These are phyloP conservation scores for Uria aalge DNA, from an alignment of 2,113 vertebrate genomes.

Conservation along the genomic window DNA sequence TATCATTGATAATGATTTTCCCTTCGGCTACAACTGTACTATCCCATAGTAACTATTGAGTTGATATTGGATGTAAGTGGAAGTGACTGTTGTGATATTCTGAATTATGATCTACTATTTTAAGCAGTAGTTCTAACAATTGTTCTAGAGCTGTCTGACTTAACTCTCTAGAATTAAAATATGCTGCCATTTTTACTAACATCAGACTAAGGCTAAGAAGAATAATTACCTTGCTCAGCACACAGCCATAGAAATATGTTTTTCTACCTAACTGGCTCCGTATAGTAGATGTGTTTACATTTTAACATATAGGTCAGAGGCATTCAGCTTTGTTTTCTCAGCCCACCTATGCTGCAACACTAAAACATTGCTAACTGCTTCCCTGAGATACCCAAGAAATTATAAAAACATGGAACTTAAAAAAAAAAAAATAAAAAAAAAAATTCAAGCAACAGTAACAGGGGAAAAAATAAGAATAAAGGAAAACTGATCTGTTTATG, in stretches of 20 bases:
- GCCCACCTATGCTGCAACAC: background rate
- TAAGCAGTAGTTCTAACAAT: background rate
- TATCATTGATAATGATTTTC: background rate
- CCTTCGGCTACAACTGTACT: background rate
- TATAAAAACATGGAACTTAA: background rate
- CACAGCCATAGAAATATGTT: background rate
- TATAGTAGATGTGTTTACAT: background rate
- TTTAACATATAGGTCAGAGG: background rate
- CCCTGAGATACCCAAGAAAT: background rate
- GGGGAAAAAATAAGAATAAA: background rate
- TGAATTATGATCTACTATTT: background rate
- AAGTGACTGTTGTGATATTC: background rate
- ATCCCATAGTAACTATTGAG: fast-evolving
- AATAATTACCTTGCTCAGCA: background rate
- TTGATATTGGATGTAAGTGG: background rate
- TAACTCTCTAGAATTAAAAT: background rate
- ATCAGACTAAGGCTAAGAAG: background rate
- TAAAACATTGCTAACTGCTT: background rate
- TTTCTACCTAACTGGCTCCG: background rate
- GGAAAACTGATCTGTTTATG: background rate
- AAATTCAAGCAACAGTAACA: background rate
- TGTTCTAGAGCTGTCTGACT: background rate
- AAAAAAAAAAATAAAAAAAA: background rate
- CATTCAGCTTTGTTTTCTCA: background rate
- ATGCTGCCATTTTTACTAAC: background rate